These are phyloP conservation scores for Tipula unca DNA, from an alignment of 2,888 invertebrate species.

Conservation along the genomic window DNA sequence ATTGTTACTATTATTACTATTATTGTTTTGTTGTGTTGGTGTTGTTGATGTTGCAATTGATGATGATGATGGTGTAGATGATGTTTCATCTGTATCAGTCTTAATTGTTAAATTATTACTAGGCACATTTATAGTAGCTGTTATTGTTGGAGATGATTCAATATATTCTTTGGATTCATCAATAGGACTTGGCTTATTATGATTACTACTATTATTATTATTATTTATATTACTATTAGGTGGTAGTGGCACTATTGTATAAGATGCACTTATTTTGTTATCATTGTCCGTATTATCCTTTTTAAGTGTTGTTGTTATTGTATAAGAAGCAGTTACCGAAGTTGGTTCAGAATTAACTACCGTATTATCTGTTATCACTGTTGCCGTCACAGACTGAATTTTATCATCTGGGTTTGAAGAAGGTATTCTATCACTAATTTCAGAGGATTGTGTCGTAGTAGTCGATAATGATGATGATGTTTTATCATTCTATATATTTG, in stretches of 20 bases:
- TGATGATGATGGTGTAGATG: background rate
- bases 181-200: conserved; percentile 17
- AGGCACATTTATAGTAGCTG: conserved; percentile 26
- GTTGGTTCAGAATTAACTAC: conserved; percentile 23
- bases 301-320: conserved; percentile 26
- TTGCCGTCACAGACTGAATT: conserved; percentile 42
- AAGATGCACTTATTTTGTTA: conserved; percentile 25
- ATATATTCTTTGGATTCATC: conserved; percentile 17
- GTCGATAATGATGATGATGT: conserved; percentile 21
- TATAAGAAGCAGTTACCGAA: conserved; percentile 24
- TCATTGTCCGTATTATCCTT: conserved; percentile 21
- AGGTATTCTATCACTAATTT: conserved; percentile 1
- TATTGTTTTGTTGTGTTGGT: conserved; percentile 22
- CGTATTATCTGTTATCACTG: conserved; percentile 17
- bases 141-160: conserved; percentile 21
- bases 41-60: conserved; percentile 23
- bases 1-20: conserved; percentile 20
- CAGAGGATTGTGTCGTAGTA: conserved; percentile 1
- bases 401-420: conserved; percentile 30
- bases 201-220: conserved; percentile 20
- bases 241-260: conserved; percentile 26
- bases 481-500: conserved; percentile 19
- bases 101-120: conserved; percentile 25
- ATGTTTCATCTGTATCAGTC: conserved; percentile 27
- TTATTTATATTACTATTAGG: conserved; percentile 19